Conservation (phyloP, 2,797 vertebrate species). For the Loriculus beryllinus region DNA sequence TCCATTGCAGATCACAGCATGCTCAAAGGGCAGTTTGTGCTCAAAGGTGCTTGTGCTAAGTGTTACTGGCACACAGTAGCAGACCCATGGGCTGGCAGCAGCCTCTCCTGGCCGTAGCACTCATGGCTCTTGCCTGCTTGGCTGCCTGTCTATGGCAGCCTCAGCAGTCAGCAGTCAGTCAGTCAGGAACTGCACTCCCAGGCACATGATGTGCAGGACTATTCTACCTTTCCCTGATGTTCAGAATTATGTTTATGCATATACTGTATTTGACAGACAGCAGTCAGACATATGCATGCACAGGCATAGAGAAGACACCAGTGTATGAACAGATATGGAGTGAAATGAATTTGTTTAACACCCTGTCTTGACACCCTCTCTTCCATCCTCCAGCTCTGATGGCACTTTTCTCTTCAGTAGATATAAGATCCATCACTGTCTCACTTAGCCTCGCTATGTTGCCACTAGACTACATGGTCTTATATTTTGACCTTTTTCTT, state of each 20-base stretch:
- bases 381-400: neutral
- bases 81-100: neutral
- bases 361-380: neutral
- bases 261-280: neutral
- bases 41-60: neutral
- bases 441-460: neutral
- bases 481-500: neutral
- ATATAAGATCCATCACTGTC: neutral
- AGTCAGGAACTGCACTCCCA: no score
- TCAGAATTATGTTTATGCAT: neutral
- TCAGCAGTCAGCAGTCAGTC: no score
- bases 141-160: neutral
- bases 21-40: neutral
- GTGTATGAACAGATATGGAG: rapidly evolving
- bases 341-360: neutral
- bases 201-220: neutral
- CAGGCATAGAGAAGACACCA: neutral
- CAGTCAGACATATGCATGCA: neutral
- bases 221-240: neutral
- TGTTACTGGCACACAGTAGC: neutral
- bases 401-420: neutral
- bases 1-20: neutral
- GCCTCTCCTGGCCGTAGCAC: neutral
- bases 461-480: neutral
- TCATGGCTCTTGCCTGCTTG: neutral